Evolutionary conservation across 1,140 invertebrate species (phyloP).

Genomic region (Platyscapa corneri): DNA sequence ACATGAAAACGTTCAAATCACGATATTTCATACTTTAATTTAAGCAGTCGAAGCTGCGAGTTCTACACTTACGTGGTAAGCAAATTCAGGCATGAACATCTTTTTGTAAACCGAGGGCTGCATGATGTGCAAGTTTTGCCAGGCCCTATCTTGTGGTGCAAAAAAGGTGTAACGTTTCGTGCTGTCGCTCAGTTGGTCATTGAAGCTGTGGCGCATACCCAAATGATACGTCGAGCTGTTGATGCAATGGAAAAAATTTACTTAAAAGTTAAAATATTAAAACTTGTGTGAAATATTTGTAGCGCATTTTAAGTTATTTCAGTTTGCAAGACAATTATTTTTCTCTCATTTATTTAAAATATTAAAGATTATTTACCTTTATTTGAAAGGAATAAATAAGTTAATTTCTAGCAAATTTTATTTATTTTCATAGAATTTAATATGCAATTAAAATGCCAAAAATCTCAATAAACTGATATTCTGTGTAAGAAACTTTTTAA

Average conservation of each 20-base stretch:
- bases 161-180: constrained; percentile 92
- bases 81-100: constrained; percentile 86
- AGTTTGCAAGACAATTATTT: too few species aligned
- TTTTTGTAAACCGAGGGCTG: constrained; percentile 88
- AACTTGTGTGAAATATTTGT: too few species aligned
- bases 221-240: constrained; percentile 83
- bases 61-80: constrained; percentile 83
- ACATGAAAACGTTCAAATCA: too few species aligned
- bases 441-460: too few species aligned
- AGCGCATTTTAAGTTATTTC: too few species aligned
- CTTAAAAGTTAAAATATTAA: background rate
- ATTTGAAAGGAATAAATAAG: too few species aligned
- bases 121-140: constrained; percentile 81
- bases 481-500: too few species aligned
- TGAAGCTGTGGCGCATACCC: constrained; percentile 83
- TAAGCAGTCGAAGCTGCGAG: background rate
- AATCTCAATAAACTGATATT: too few species aligned
- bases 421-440: too few species aligned
- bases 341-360: too few species aligned
- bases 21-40: background rate
- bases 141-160: constrained; percentile 91
- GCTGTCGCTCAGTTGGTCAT: constrained; percentile 84
- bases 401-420: too few species aligned
- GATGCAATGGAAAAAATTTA: background rate
- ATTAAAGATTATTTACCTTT: too few species aligned